Evolutionary conservation across 1,140 invertebrate species (phyloP), one percentile per base, ranked within the genome.

Genomic region (Leucophenga varia): DNA sequence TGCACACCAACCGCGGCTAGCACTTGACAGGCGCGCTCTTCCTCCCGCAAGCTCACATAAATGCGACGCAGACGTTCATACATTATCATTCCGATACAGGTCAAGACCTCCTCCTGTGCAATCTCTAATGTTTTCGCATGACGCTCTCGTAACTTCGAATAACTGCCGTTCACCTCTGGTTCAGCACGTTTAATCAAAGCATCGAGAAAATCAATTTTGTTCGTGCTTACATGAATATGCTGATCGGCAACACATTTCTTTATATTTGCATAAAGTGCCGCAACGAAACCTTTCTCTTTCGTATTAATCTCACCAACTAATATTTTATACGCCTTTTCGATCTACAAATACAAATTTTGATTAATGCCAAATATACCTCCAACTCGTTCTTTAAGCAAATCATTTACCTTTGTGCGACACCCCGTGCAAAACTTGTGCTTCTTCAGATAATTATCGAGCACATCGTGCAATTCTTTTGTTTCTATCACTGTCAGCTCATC

Each of bases 61-160:
- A 95, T 87, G 52, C 86, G 82, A 73, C 93, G 88, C 12, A 97
- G 79, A 36, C 91, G 79, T 70, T 95, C 91, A 64, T 93, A 91
- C 42, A 95, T 84, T 75, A 91, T 93, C 74, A 95, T 88, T 10
- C 93, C 93, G 36, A 95, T 81, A 74, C 93, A 95, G 1, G 91
- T 95, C 43, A 97, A 79, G 34, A 95, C 92, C 79, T 97, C 93
- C 77, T 95, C 92, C 78, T 97, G 93, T 59, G 93, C 93, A 61
- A 95, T 93, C 79, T 95, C 93, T 52, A 95, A 75, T 7, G 93
- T 95, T 78, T 95, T 96, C 1, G 93, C 93, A 77, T 96, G 93
- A 41, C 93, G 81, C 75, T 96, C 93, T 44, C 91, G 82, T 54
- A 86, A 80, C 55, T 85, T 82, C 37, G 55, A 77, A 50, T 77